These are phyloP conservation scores for Netelia virgata DNA, from an alignment of 2,888 invertebrate genomes.

Conservation along the genomic window DNA sequence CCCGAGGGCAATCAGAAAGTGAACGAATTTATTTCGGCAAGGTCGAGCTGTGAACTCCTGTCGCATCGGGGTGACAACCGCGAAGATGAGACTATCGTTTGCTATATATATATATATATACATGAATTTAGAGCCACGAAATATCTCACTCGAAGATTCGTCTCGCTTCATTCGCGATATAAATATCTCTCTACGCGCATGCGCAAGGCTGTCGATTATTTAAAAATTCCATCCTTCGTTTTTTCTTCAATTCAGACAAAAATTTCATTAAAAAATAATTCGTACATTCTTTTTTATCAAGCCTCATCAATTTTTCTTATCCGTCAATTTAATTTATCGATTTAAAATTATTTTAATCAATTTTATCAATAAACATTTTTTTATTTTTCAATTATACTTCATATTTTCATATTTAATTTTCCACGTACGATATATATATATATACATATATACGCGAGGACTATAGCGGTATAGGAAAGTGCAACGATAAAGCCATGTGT, in stretches of 20 bases:
- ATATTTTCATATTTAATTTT: not conserved
- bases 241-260: not conserved
- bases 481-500: slow-evolving; percentile 40
- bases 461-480: not conserved
- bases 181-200: not conserved
- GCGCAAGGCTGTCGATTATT: not conserved
- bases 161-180: slow-evolving; percentile 11
- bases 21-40: slow-evolving; percentile 77
- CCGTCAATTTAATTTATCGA: too few relatives aligned
- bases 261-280: too few relatives aligned
- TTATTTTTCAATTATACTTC: not conserved
- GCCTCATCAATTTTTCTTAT: too few relatives aligned
- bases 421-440: not conserved
- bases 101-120: not conserved
- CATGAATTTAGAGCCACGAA: slow-evolving; percentile 7
- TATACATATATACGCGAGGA: too few relatives aligned
- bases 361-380: too few relatives aligned
- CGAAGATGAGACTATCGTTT: slow-evolving; percentile 53
- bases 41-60: slow-evolving; percentile 75
- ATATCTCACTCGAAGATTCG: slow-evolving; percentile 64
- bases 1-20: slow-evolving; percentile 60
- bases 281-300: too few relatives aligned
- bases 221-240: not conserved
- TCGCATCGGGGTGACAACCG: slow-evolving; percentile 70
- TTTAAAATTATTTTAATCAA: too few relatives aligned